Evolutionary conservation across 1,140 invertebrate species (phyloP).

Genomic region (Acromyrmex charruanus): DNA sequence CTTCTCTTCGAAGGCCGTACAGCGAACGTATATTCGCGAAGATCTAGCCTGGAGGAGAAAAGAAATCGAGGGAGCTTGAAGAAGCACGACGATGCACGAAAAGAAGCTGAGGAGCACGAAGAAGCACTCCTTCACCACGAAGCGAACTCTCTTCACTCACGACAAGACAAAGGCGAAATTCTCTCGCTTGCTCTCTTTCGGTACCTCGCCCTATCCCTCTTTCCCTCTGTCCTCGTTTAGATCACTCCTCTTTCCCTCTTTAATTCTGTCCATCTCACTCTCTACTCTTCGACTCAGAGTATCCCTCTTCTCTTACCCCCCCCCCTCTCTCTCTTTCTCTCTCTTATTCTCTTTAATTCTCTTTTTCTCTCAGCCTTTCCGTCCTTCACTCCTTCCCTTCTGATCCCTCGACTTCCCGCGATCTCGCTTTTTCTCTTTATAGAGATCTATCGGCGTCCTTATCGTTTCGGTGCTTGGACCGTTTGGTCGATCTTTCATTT

Average conservation of each 20-base stretch:
- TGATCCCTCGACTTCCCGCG: constrained; percentile 32
- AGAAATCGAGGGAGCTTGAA: constrained; percentile 71
- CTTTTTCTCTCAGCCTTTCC: constrained; percentile 10
- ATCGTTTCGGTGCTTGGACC: constrained; percentile 24
- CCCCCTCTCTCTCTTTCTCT: constrained; percentile 1
- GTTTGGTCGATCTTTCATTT: constrained; percentile 51
- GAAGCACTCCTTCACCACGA: constrained; percentile 61
- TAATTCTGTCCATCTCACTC: constrained; percentile 41
- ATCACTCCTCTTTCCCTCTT: constrained; percentile 42
- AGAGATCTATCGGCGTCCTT: constrained; percentile 35
- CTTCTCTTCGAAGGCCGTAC: constrained; percentile 70
- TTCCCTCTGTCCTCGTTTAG: constrained; percentile 42
- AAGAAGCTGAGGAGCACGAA: constrained; percentile 66
- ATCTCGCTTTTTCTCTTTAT: constrained; percentile 49
- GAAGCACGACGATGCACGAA: constrained; percentile 68
- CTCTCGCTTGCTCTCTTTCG: constrained; percentile 39
- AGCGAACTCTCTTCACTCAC: constrained; percentile 46
- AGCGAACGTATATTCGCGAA: constrained; percentile 61
- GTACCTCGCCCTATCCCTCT: constrained; percentile 46
- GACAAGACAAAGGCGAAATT: constrained; percentile 61
- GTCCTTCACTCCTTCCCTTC: constrained; percentile 17
- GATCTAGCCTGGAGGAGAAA: constrained; percentile 69
- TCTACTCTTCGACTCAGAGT: background rate
- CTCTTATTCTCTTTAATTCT: constrained; percentile 19
- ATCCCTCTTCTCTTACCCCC: constrained; percentile 26